These are phyloP conservation scores for Campylomormyrus numenius DNA, from an alignment of 2,113 vertebrate genomes.

Conservation along the genomic window DNA sequence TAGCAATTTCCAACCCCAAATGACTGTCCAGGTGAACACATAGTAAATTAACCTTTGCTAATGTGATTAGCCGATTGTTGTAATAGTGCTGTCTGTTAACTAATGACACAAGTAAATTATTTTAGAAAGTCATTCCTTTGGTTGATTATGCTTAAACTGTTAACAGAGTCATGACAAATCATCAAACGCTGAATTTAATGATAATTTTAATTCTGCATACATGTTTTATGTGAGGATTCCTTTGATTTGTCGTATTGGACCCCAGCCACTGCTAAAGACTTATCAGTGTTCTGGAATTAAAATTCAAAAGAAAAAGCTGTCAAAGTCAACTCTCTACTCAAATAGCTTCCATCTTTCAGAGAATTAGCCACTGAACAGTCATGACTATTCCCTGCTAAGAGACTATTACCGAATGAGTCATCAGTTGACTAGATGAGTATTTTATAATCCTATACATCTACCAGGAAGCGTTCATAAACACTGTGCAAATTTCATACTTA, in stretches of 20 bases:
- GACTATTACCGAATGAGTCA: background rate
- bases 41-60: slow-evolving; percentile 39
- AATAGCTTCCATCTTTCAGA: background rate
- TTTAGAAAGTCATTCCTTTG: slow-evolving; percentile 12
- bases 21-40: slow-evolving; percentile 31
- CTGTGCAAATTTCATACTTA: background rate
- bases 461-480: background rate
- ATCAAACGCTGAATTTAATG: slow-evolving; percentile 26
- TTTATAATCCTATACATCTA: background rate
- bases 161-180: slow-evolving; percentile 28
- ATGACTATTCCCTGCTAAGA: background rate
- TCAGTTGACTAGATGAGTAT: slow-evolving; percentile 10
- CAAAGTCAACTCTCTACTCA: background rate
- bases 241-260: background rate
- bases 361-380: background rate
- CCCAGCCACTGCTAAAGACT: background rate
- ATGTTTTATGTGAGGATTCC: background rate
- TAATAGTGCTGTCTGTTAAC: background rate
- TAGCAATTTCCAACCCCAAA: slow-evolving; percentile 35
- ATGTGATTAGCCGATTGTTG: slow-evolving; percentile 31
- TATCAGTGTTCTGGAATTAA: background rate
- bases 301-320: slow-evolving; percentile 1
- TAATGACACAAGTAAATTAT: slow-evolving; percentile 24
- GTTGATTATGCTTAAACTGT: slow-evolving; percentile 7
- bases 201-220: slow-evolving; percentile 9